Base-by-base conservation (phyloP, 2,797 vertebrate genomes). In the Psittacula derbiana region DNA sequence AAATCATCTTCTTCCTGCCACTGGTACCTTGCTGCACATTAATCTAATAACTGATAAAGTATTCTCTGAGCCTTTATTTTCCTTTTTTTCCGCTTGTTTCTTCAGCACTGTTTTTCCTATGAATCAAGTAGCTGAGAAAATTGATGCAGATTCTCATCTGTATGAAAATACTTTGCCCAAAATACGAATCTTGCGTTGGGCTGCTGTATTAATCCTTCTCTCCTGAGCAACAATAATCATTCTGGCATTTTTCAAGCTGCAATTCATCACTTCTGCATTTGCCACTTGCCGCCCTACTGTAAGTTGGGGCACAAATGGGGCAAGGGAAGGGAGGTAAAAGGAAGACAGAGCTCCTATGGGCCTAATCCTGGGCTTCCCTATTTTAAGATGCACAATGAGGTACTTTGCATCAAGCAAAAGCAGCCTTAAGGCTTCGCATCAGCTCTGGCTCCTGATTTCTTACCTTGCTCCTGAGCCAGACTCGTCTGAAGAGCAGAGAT, bases 171-270 rank as follows among this genome's bases (percentile, higher is more conserved):
- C 58, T 86, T 76, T 84, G 76, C 82, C 47, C 11, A 0, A 90
- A 88, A 65, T 55, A 52, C 3, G 16, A 84, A 44, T 41, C 58
- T 86, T 52, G n/a, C 25, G 1, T 25, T 88, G 92, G 73, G 80
- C 66, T 92, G 85, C 88, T 79, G 64, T 73, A 96, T 94, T 93
- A 94, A 96, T 94, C 70, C 66, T 86, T 78, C 90, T 86, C 82
- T 92, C 60, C 67, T 70, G 62, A 80, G 84, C 88, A 96, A 70
- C 66, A 79, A 70, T 96, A 90, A 94, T 95, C 76, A 58, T 92
- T 91, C 73, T 92, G 93, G 86, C 13, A 0, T 49, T 92, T 86
- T 65, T 69, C 53, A 72, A 90, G 80, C 43, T 92, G 73, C 82
- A 90, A n/a, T 52, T 95, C 92, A 94, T 66, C 95, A 94, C 58